Evolutionary conservation across 2,888 invertebrate species (phyloP), one percentile per base, ranked within the genome.

Genomic region (Aromia moschata): DNA sequence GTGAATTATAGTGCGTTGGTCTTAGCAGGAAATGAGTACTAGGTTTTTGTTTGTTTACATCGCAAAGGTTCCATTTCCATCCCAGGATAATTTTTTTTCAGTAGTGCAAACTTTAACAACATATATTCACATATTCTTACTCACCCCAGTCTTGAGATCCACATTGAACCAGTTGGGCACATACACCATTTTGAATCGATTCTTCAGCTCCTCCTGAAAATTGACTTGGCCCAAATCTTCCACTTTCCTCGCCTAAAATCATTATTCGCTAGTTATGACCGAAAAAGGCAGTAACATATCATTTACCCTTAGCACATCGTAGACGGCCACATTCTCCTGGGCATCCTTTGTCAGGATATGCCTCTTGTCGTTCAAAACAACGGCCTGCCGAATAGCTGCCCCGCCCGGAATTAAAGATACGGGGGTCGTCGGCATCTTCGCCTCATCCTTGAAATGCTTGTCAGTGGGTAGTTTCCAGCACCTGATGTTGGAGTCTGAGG

Each of bases 91-190:
- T n/a, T n/a, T n/a, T n/a, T n/a, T n/a, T n/a, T n/a, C n/a, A n/a
- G n/a, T n/a, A n/a, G n/a, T n/a, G n/a, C n/a, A n/a, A n/a, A n/a
- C n/a, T n/a, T n/a, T n/a, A n/a, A n/a, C n/a, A n/a, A n/a, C n/a
- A n/a, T n/a, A n/a, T n/a, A n/a, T n/a, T n/a, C n/a, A n/a, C n/a
- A n/a, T n/a, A n/a, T n/a, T n/a, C n/a, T n/a, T n/a, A 52, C 18
- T 31, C 11, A 53, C 7, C n/a, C 99, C 99, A 58, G 97, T 98
- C 84, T 99, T 99, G 43, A 99, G 87, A 83, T 99, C 99, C 40
- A 98, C 96, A 68, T 94, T 94, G 80, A 99, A 99, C 99, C 99
- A 99, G 83, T 94, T 97, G 18, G 99, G 98, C 73, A 99, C 96
- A 79, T 92, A 96, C 47, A 99, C 91, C 86, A 92, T 91, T 82